Evolutionary conservation across 2,797 vertebrate species (phyloP), one percentile per base, ranked within the genome.

Genomic region (Semotilus atromaculatus): DNA sequence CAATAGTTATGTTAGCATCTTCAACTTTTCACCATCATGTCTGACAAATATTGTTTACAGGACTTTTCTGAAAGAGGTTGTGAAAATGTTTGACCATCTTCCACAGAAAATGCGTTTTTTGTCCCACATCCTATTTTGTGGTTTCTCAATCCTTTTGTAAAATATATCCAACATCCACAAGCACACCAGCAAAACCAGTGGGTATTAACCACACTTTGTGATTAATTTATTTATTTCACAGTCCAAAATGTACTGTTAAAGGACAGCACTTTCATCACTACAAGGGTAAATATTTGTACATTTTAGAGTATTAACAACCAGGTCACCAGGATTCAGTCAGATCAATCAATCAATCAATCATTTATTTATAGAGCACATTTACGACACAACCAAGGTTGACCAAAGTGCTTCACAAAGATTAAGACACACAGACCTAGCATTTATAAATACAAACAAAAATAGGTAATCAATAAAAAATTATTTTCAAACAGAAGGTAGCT

Each of bases 31-130:
- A 31, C 21, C 31, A 5, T 31, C 19, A 53, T 4, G 29, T 38
- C 31, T 76, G 31, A 58, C 31, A 7, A n/a, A 58, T 23, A 36
- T 23, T n/a, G 51, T 36, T 76, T 60, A 76, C 21, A 29, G 13
- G n/a, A 62, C 14, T 62, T 62, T 29, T 62, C n/a, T 29, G 26
- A 62, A 82, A 62, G 68, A 31, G 80, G 80, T 60, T 62, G n/a
- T 73, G 53, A 60, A 45, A 62, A 14, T 19, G 16, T 60, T 29
- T 73, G 53, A 43, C 38, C n/a, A 21, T 40, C 7, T 72, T 81
- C 66, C 31, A 71, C 34, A 81, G 51, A 60, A 81, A 60, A 31
- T 1, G 9, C 2, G 0, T 29, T 43, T 29, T 43, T 72, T 31
- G n/a, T 43, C 36, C 26, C 18, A 60, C 68, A 72, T 72, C 34